Evolutionary conservation across 2,113 vertebrate species (phyloP).

Genomic region (Sminthopsis crassicaudata): DNA sequence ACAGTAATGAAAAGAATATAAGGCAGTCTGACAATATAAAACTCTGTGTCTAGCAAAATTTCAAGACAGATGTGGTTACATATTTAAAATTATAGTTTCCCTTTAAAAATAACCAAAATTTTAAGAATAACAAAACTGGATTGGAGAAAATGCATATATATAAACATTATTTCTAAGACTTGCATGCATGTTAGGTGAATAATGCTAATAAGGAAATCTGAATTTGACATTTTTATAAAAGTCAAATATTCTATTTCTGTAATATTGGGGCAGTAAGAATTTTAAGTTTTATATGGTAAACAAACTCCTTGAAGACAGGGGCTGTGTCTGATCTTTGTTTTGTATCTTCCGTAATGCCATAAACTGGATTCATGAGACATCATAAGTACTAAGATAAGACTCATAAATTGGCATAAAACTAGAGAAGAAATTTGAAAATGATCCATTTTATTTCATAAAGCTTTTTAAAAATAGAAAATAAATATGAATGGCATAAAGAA

Average conservation of each 20-base stretch:
- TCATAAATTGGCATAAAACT: background rate
- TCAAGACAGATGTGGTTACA: constrained; percentile 71
- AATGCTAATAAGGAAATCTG: constrained; percentile 28
- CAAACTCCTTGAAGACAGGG: constrained; percentile 16
- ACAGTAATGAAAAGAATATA: background rate
- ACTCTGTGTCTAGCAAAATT: constrained; percentile 48
- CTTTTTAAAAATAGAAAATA: constrained; percentile 20
- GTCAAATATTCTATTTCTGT: constrained; percentile 22
- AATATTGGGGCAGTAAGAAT: constrained; percentile 1
- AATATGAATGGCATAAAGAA: background rate
- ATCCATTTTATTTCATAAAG: background rate
- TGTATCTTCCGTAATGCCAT: background rate
- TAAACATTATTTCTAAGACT: constrained; percentile 60
- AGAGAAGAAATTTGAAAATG: background rate
- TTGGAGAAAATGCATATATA: constrained; percentile 51
- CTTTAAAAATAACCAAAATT: constrained; percentile 48
- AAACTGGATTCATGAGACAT: background rate
- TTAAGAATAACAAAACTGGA: constrained; percentile 47
- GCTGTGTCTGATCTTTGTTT: constrained; percentile 8
- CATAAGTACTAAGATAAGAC: background rate
- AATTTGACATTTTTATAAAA: background rate
- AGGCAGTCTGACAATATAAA: constrained; percentile 37
- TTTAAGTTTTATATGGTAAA: constrained; percentile 14
- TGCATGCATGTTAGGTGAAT: constrained; percentile 7
- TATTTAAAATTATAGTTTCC: constrained; percentile 66